phyloP scores from a whole-genome alignment of 2,113 vertebrate genomes.

The Hypomesus transpacificus region DNA sequence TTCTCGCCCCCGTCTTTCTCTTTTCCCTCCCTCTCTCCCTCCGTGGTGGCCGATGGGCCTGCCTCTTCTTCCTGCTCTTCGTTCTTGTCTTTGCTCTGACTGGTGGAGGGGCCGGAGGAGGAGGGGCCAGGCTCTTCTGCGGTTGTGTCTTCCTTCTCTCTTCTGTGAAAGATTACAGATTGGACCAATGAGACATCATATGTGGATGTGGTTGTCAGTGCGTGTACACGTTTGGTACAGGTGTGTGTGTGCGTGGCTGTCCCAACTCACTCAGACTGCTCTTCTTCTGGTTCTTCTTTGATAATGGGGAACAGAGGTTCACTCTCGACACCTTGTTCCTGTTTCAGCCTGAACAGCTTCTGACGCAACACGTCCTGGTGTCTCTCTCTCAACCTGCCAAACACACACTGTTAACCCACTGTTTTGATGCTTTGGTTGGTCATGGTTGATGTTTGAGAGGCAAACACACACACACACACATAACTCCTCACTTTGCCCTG shows the following conservation, averaged over 20 bases:
- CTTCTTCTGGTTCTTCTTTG: conserved; percentile 74
- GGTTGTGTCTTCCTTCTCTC: conserved; percentile 5
- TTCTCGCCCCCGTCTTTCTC: conserved; percentile 25
- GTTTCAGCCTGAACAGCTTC: conserved; percentile 95
- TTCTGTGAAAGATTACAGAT: conserved; percentile 15
- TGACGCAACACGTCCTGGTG: conserved; percentile 96
- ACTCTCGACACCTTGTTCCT: conserved; percentile 95
- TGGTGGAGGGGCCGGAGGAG: conserved; percentile 32
- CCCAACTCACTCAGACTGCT: conserved; percentile 68
- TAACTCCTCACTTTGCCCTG: conserved; percentile 78
- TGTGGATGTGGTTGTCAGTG: not conserved
- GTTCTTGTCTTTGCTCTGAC: conserved; percentile 3
- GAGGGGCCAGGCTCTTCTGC: conserved; percentile 38
- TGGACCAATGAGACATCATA: not conserved
- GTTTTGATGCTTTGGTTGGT: not conserved
- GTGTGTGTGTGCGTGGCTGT: not conserved
- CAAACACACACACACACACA: accelerated
- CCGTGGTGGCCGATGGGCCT: conserved; percentile 45
- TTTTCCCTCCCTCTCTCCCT: conserved; percentile 22
- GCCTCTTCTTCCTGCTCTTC: conserved; percentile 33
- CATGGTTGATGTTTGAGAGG: not conserved
- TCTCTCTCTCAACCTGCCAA: conserved; percentile 84
- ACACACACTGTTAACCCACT: not conserved
- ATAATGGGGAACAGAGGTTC: conserved; percentile 92
- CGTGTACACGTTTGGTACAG: not conserved